phyloP scores from a whole-genome alignment of 2,888 invertebrate species.

The Celastrina argiolus region DNA sequence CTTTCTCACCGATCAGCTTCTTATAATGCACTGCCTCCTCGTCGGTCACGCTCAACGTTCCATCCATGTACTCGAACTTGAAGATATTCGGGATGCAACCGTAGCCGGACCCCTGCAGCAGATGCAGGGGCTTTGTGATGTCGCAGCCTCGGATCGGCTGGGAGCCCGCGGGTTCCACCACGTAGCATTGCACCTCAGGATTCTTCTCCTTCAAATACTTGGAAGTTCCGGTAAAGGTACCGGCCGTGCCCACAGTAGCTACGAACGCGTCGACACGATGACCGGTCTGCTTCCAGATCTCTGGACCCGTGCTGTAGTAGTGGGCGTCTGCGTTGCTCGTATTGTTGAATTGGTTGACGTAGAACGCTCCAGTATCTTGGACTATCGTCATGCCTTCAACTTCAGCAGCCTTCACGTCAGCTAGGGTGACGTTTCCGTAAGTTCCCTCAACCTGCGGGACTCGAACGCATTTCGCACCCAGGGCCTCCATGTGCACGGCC shows the following conservation, averaged over 20 bases:
- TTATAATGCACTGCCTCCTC: slow-evolving; percentile 59
- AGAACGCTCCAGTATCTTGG: slow-evolving; percentile 56
- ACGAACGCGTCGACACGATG: slow-evolving; percentile 63
- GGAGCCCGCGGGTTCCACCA: slow-evolving; percentile 63
- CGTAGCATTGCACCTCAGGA: slow-evolving; percentile 52
- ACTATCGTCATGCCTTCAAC: slow-evolving; percentile 51
- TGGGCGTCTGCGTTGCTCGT: slow-evolving; percentile 54
- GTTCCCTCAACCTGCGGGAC: slow-evolving; percentile 68
- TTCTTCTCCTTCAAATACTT: slow-evolving; percentile 63
- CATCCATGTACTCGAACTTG: slow-evolving; percentile 60
- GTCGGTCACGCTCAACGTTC: slow-evolving; percentile 58
- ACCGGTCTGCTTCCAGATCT: slow-evolving; percentile 69
- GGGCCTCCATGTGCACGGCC: slow-evolving; percentile 69
- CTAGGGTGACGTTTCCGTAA: slow-evolving; percentile 64
- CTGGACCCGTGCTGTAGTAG: slow-evolving; percentile 65
- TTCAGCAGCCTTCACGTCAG: slow-evolving; percentile 62
- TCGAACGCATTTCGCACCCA: slow-evolving; percentile 61
- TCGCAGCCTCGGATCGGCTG: slow-evolving; percentile 61
- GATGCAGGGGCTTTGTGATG: slow-evolving; percentile 63
- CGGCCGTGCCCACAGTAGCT: slow-evolving; percentile 64
- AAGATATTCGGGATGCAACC: slow-evolving; percentile 63
- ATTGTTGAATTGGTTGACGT: slow-evolving; percentile 65
- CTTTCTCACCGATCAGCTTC: slow-evolving; percentile 57
- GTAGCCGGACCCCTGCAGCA: slow-evolving; percentile 68
- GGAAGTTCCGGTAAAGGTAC: slow-evolving; percentile 61